Evolutionary conservation across 1,140 invertebrate genomes (phyloP), one percentile per base, ranked within the genome.

Genomic region (Agrypnia vestita): DNA sequence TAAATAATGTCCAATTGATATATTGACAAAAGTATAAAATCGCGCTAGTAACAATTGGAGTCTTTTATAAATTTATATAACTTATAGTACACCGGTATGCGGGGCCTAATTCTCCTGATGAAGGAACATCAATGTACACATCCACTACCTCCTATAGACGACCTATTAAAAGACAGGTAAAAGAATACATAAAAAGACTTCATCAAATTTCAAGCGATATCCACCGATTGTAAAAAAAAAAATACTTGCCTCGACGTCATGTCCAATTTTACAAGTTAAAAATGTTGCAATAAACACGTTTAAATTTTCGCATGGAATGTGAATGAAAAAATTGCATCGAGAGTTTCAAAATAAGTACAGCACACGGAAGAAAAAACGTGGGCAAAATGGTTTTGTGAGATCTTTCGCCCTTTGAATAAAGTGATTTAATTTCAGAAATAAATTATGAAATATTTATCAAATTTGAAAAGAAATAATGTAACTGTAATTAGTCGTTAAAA

Each of bases 351-450:
- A 51, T 51, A 51, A 51, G 8, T 51, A 51, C 49, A 51, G 3
- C n/a, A 13, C 11, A 51, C n/a, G 1, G 11, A 9, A 9, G n/a
- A 51, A 51, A 3, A 51, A 51, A 4, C 21, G 11, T 64, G 61
- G 35, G 61, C 61, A 64, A 64, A 64, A 64, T 64, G 35, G 35
- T 11, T 64, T 25, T 64, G 61, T 44, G 61, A 64, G 61, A 64
- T 64, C 61, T 64, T 44, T 64, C 61, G 35, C 61, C 35, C 9
- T 64, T 64, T 64, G 1, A 10, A 4, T 64, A 12, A 35, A 35
- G 7, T 61, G 11, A 35, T 25, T 62, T 35, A 21, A 19, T 62
- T 11, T 25, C 12, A 25, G 13, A 64, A 35, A 64, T 64, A 64
- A 35, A 35, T 35, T 17, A 4, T 43, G 12, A 25, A 35, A 64